Conservation (phyloP, 1,140 invertebrate species). For the Leptonema lineaticorne region DNA sequence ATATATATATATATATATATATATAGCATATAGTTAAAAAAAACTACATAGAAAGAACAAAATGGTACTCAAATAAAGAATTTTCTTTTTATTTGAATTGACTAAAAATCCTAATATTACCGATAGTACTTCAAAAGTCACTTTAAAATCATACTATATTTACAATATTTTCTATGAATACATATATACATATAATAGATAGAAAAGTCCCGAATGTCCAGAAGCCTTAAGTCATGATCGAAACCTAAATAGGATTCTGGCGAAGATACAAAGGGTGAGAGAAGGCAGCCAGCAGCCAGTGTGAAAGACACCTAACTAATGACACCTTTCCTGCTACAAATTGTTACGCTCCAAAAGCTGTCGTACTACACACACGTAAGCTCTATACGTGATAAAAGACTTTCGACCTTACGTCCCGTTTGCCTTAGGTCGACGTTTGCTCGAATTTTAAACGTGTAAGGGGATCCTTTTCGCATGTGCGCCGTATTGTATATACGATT, state of each 20-base stretch:
- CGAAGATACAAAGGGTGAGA: slow-evolving; percentile 2
- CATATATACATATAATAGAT: no score
- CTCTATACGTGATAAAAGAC: neutral
- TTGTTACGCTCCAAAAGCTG: slow-evolving; percentile 41
- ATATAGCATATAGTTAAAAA: no score
- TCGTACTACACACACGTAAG: slow-evolving; percentile 19
- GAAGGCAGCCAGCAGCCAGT: slow-evolving; percentile 40
- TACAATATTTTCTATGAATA: no score
- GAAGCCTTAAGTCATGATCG: slow-evolving; percentile 23
- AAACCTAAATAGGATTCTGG: slow-evolving; percentile 26
- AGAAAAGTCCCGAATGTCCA: neutral
- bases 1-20: no score
- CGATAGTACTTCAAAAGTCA: no score
- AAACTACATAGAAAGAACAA: no score
- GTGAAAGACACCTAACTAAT: slow-evolving; percentile 47
- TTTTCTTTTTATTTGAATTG: no score
- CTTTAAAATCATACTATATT: no score
- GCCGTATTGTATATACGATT: no score
- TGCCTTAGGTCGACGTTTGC: neutral
- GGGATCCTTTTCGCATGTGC: slow-evolving; percentile 7
- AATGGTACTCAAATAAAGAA: no score
- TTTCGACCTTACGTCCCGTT: neutral
- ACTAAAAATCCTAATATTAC: no score
- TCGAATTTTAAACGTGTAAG: neutral
- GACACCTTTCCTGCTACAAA: slow-evolving; percentile 46